These are phyloP conservation scores for Drosophila limbata DNA, from an alignment of 2,888 invertebrate species.

Conservation along the genomic window DNA sequence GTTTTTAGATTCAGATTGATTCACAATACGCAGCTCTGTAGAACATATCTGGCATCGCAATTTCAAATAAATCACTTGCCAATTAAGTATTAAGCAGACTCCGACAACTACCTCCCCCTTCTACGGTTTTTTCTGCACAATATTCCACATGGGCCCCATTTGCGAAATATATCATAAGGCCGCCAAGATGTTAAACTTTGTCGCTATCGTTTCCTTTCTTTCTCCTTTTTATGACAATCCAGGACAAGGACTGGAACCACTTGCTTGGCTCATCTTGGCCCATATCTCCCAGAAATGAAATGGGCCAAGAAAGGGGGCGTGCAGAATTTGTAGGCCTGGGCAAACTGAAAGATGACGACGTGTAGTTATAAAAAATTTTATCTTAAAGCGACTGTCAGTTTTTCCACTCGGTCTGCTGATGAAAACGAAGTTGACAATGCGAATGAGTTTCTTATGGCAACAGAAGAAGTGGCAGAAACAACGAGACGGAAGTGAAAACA, in stretches of 20 bases:
- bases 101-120: constrained; percentile 17
- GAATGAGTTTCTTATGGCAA: constrained; percentile 79
- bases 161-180: constrained; percentile 74
- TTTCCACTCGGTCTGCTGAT: constrained; percentile 54
- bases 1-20: constrained; percentile 4
- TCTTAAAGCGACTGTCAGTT: constrained; percentile 77
- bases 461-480: constrained; percentile 28
- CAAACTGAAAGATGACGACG: constrained; percentile 57
- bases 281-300: constrained; percentile 47
- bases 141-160: constrained; percentile 73
- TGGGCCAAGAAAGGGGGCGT: constrained; percentile 63
- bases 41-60: neutral
- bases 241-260: constrained; percentile 33
- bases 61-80: constrained; percentile 46
- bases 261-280: constrained; percentile 5
- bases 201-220: constrained; percentile 38
- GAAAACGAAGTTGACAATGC: constrained; percentile 80
- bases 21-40: neutral
- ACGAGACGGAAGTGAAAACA: constrained; percentile 59
- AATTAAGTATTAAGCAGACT: constrained; percentile 55
- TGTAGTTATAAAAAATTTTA: constrained; percentile 77
- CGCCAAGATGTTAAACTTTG: constrained; percentile 79
- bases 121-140: constrained; percentile 18
- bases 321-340: constrained; percentile 55
- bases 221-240: constrained; percentile 71